These are phyloP conservation scores for Schizopygopsis pylzovi DNA, from an alignment of 2,797 vertebrate genomes.

Conservation along the genomic window DNA sequence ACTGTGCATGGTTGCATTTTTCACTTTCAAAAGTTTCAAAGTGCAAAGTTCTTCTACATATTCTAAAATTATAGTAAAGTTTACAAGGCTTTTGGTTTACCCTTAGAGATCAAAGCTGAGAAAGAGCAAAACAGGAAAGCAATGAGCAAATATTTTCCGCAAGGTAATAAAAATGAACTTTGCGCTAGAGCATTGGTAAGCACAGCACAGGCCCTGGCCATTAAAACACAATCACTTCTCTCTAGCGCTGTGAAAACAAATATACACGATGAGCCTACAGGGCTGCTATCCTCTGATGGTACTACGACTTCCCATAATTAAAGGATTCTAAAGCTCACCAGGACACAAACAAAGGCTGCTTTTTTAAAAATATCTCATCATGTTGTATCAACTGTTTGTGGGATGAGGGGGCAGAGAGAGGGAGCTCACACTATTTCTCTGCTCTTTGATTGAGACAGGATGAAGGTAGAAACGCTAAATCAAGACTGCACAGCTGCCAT, in stretches of 20 bases:
- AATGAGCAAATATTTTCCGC: conserved; percentile 74
- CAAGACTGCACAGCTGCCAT: conserved; percentile 68
- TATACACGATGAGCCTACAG: conserved; percentile 79
- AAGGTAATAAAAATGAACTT: conserved; percentile 76
- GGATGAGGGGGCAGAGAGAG: conserved; percentile 62
- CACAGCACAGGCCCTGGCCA: conserved; percentile 71
- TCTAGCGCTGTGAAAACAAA: conserved; percentile 78
- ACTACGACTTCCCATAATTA: conserved; percentile 79
- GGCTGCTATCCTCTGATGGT: conserved; percentile 73
- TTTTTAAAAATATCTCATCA: conserved; percentile 66
- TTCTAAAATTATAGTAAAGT: neutral
- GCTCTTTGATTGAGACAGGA: conserved; percentile 71
- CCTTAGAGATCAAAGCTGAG: conserved; percentile 40
- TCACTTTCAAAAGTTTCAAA: neutral
- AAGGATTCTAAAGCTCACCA: conserved; percentile 66
- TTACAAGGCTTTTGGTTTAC: conserved; percentile 24
- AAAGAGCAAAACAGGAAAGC: conserved; percentile 53
- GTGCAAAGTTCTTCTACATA: neutral
- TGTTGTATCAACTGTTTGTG: conserved; percentile 77
- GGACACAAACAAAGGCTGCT: conserved; percentile 72
- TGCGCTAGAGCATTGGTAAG: conserved; percentile 70
- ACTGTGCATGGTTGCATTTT: neutral
- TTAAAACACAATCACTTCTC: conserved; percentile 80
- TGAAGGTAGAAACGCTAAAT: conserved; percentile 53
- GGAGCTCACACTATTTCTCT: conserved; percentile 5